These are phyloP conservation scores for Drosophila nigromelanica DNA, from an alignment of 1,140 invertebrate genomes.

Conservation along the genomic window DNA sequence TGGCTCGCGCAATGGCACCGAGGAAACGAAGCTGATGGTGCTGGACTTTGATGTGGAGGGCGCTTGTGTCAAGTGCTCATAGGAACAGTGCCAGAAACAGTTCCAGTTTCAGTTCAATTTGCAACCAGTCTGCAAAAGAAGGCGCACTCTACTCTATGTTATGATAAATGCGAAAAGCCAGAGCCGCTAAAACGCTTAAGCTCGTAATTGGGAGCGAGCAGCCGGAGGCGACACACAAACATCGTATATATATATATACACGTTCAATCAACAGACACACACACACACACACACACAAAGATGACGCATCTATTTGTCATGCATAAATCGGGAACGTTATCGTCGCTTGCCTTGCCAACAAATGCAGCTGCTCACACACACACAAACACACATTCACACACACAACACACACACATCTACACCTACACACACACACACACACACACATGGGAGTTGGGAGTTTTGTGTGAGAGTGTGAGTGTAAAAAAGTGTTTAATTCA, in stretches of 20 bases:
- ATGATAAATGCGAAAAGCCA: constrained; percentile 30
- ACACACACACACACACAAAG: constrained; percentile 31
- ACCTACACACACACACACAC: constrained; percentile 20
- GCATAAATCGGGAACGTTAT: constrained; percentile 51
- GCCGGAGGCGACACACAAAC: constrained; percentile 16
- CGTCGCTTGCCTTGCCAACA: constrained; percentile 78
- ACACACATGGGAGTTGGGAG: constrained; percentile 41
- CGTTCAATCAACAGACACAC: constrained; percentile 35
- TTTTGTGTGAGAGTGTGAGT: constrained; percentile 59
- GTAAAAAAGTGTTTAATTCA: constrained; percentile 53
- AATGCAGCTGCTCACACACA: constrained; percentile 59
- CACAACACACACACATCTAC: constrained; percentile 42
- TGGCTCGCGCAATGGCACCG: constrained; percentile 98
- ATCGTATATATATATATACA: neutral
- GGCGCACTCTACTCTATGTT: constrained; percentile 31
- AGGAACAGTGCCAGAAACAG: constrained; percentile 52
- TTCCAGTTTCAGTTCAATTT: constrained; percentile 34
- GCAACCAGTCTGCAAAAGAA: constrained; percentile 17
- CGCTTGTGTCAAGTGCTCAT: constrained; percentile 86
- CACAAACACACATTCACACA: constrained; percentile 9
- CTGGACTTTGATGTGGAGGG: constrained; percentile 97
- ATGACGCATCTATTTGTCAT: constrained; percentile 41
- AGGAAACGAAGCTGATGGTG: constrained; percentile 99
- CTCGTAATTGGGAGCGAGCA: constrained; percentile 4
- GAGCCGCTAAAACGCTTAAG: constrained; percentile 13